Evolutionary conservation across 2,888 invertebrate genomes (phyloP).

Genomic region (Nebria salina): DNA sequence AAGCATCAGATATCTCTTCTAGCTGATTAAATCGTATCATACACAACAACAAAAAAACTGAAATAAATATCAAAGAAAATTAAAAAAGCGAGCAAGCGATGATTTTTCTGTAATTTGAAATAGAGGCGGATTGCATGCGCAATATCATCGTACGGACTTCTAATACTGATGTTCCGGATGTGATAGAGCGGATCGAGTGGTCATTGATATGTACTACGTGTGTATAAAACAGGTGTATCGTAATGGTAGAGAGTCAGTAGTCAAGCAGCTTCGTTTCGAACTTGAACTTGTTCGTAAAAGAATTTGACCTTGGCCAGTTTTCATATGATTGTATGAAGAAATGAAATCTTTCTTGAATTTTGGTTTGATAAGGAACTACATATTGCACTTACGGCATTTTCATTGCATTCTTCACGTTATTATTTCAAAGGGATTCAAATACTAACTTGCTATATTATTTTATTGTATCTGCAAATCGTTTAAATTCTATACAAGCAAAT

Average conservation of each 20-base stretch:
- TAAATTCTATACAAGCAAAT: too few species aligned
- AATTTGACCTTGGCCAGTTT: constrained; percentile 32
- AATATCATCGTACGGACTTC: constrained; percentile 3
- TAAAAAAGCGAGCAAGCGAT: constrained; percentile 5
- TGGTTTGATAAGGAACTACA: constrained; percentile 1
- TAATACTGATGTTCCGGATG: constrained; percentile 5
- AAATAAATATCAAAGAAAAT: constrained; percentile 8
- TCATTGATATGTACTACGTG: background rate
- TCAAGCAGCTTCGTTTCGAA: constrained; percentile 1
- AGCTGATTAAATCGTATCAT: constrained; percentile 27
- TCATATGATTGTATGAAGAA: background rate
- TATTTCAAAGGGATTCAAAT: too few species aligned
- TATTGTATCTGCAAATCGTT: too few species aligned
- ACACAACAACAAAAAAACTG: background rate
- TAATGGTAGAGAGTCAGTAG: background rate
- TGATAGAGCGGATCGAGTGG: constrained; percentile 4
- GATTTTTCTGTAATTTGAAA: constrained; percentile 3
- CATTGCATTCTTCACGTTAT: background rate
- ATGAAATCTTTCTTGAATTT: constrained; percentile 2
- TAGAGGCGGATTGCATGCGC: background rate
- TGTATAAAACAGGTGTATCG: constrained; percentile 24
- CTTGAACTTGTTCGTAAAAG: constrained; percentile 11
- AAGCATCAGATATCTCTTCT: constrained; percentile 32
- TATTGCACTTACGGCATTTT: constrained; percentile 5
- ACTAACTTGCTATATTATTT: too few species aligned